phyloP scores from a whole-genome alignment of 2,888 invertebrate genomes.

The Oscheius onirici region DNA sequence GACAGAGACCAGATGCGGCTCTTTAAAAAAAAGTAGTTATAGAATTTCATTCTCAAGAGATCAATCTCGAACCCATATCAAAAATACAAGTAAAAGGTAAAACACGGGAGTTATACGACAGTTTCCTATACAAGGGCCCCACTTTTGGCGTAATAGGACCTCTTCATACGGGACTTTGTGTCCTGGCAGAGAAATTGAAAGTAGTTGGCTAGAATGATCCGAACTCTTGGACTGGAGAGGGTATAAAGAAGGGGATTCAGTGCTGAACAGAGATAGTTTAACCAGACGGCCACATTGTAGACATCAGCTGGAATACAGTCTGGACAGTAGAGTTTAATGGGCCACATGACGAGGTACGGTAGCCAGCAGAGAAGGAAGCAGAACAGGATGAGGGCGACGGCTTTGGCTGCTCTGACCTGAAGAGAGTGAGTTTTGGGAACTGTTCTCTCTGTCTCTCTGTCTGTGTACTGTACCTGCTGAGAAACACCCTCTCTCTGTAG shows the following conservation, averaged over 20 bases:
- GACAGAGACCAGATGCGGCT: too few species aligned
- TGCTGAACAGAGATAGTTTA: slow-evolving; percentile 63
- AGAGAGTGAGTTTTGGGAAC: neutral
- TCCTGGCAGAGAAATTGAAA: slow-evolving; percentile 14
- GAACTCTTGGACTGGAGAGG: slow-evolving; percentile 56
- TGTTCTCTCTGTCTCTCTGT: neutral
- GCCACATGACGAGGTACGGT: slow-evolving; percentile 65
- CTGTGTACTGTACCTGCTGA: slow-evolving; percentile 40
- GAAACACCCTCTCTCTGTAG: slow-evolving; percentile 46
- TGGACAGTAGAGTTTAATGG: slow-evolving; percentile 53
- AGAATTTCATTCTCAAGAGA: neutral
- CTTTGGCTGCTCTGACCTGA: slow-evolving; percentile 61
- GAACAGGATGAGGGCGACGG: slow-evolving; percentile 59
- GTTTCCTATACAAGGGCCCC: slow-evolving; percentile 17
- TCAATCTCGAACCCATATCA: neutral
- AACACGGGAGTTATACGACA: neutral
- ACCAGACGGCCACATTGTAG: slow-evolving; percentile 59
- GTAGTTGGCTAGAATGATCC: slow-evolving; percentile 20
- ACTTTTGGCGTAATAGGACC: slow-evolving; percentile 21
- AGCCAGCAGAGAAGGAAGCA: slow-evolving; percentile 67
- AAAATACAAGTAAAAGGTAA: neutral
- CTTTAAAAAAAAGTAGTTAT: too few species aligned
- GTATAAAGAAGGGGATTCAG: slow-evolving; percentile 67
- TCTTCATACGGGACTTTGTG: slow-evolving; percentile 26
- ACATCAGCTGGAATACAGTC: slow-evolving; percentile 46